Conservation (phyloP, 2,113 vertebrate species). For the Chroicocephalus ridibundus region DNA sequence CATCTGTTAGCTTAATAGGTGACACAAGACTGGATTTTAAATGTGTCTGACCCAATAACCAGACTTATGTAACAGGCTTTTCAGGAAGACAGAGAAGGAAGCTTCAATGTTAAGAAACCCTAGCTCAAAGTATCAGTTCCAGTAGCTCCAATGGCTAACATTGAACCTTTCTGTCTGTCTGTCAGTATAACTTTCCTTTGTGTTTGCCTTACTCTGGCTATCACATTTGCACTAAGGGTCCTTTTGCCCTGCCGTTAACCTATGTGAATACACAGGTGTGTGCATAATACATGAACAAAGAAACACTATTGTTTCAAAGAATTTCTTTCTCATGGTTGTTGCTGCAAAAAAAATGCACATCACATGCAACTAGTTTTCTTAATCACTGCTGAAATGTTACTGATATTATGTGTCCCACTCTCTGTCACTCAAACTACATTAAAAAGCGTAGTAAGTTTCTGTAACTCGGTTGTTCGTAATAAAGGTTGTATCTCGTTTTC, state of each 20-base stretch:
- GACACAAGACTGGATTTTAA: conserved; percentile 43
- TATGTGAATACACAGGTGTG: conserved; percentile 25
- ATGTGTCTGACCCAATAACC: conserved; percentile 35
- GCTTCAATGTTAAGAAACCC: conserved; percentile 48
- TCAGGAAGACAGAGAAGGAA: conserved; percentile 27
- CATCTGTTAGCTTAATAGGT: conserved; percentile 53
- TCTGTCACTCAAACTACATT: conserved; percentile 29
- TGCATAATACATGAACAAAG: conserved; percentile 50
- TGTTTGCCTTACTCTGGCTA: conserved; percentile 1
- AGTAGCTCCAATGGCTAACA: conserved; percentile 1
- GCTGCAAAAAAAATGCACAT: background rate
- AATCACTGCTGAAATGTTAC: conserved; percentile 55
- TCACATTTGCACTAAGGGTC: conserved; percentile 39
- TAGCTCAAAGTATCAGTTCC: conserved; percentile 57
- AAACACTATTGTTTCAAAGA: conserved; percentile 7
- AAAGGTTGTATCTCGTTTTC: conserved; percentile 27
- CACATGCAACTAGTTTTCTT: conserved; percentile 43
- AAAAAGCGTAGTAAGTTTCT: conserved; percentile 9
- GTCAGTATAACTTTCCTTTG: conserved; percentile 14
- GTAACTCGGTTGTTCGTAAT: background rate
- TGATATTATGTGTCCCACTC: background rate
- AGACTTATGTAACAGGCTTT: conserved; percentile 32
- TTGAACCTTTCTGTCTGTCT: conserved; percentile 45
- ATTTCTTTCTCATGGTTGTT: background rate
- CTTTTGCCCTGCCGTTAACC: conserved; percentile 40